Percentiles rank a stretch among this genome's conserved stretches.
Evolutionary conservation across 2,888 invertebrate genomes (phyloP).

Genomic region (Luperina nickerlii): DNA sequence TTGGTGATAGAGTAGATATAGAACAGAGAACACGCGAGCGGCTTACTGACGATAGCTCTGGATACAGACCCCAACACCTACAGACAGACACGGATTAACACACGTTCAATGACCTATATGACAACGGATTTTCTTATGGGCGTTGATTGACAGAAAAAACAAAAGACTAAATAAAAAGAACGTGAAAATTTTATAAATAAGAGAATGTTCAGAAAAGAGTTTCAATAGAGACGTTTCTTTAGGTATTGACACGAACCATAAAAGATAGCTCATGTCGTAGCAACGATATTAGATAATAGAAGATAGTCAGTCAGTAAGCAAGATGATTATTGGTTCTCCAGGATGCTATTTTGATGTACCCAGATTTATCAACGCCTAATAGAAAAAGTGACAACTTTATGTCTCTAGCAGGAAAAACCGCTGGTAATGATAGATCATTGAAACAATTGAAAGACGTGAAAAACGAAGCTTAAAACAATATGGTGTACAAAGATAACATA

Average conservation of each 20-base stretch:
- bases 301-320: background rate
- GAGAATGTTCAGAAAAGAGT: fast-evolving
- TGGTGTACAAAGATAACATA: conserved; percentile 3
- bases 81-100: conserved; percentile 52
- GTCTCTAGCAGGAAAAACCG: background rate
- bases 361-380: background rate
- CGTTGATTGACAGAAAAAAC: background rate
- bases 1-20: conserved; percentile 72
- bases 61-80: conserved; percentile 73
- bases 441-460: conserved; percentile 9
- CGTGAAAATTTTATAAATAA: too few species aligned
- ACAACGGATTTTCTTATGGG: background rate
- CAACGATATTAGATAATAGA: background rate
- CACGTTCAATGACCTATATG: conserved; percentile 1
- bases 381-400: background rate
- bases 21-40: conserved; percentile 61
- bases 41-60: conserved; percentile 51
- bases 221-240: background rate
- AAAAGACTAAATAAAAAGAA: background rate
- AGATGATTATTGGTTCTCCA: background rate
- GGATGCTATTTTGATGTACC: background rate
- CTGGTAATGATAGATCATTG: conserved; percentile 7
- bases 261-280: background rate
- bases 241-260: background rate
- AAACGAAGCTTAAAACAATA: background rate